phyloP scores from a whole-genome alignment of 2,113 vertebrate genomes.

The Cynoglossus semilaevis region DNA sequence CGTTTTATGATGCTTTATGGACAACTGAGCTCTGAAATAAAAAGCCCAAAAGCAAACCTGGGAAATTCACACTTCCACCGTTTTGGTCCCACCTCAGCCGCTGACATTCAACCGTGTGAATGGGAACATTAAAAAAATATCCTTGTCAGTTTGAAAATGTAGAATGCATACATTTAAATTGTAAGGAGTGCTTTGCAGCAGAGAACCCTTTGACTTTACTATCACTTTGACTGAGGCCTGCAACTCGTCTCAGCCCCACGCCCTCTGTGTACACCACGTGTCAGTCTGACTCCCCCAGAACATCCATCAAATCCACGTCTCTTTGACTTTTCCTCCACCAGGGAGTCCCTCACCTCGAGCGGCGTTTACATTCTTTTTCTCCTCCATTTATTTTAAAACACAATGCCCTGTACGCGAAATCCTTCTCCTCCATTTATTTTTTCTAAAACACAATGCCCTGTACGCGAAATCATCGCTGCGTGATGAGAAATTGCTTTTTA shows the following conservation, averaged over 20 bases:
- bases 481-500: conserved; percentile 22
- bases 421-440: conserved; percentile 49
- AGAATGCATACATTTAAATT: conserved; percentile 7
- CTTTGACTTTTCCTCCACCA: conserved; percentile 36
- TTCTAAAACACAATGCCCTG: conserved; percentile 39
- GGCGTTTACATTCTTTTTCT: conserved; percentile 57
- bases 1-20: conserved; percentile 9
- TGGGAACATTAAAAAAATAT: not conserved
- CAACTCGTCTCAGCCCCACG: conserved; percentile 50
- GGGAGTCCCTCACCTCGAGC: conserved; percentile 46
- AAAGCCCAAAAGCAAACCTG: conserved; percentile 1
- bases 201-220: conserved; percentile 1
- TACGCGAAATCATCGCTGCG: conserved; percentile 15
- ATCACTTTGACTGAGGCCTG: conserved; percentile 30
- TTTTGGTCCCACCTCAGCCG: not conserved
- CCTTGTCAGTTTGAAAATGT: not conserved
- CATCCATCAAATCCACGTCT: conserved; percentile 65
- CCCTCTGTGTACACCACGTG: conserved; percentile 46
- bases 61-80: not conserved
- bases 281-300: conserved; percentile 46
- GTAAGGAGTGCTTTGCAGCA: conserved; percentile 1
- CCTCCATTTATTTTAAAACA: conserved; percentile 47
- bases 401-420: conserved; percentile 36
- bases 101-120: too few species aligned
- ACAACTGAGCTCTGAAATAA: conserved; percentile 9